phyloP scores from a whole-genome alignment of 64 coral and sea anemone genomes.

The Pocillopora verrucosa region DNA sequence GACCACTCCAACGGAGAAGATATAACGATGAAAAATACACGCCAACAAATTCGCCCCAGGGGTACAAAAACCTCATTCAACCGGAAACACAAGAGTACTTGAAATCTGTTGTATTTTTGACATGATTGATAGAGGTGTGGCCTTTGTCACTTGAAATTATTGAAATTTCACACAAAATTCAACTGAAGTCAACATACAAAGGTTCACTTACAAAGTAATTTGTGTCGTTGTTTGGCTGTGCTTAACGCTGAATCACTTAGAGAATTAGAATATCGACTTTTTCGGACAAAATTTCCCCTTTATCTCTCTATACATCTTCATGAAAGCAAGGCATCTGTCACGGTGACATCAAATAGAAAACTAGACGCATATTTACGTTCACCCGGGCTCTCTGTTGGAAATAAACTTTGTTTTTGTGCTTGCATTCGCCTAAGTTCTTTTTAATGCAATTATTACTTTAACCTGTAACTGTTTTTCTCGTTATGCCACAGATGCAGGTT shows the following conservation, averaged over 20 bases:
- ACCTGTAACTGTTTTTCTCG: too few species aligned
- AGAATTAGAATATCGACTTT: not conserved
- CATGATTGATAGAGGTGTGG: constrained; percentile 66
- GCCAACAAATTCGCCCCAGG: constrained; percentile 33
- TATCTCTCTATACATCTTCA: not conserved
- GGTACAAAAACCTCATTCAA: constrained; percentile 25
- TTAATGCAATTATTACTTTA: too few species aligned
- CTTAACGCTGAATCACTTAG: not conserved
- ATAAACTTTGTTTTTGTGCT: too few species aligned
- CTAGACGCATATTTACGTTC: too few species aligned
- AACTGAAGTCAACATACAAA: constrained; percentile 65
- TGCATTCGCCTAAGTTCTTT: too few species aligned
- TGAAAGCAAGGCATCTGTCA: not conserved
- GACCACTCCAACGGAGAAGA: too few species aligned
- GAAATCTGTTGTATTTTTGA: constrained; percentile 61
- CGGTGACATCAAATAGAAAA: constrained; percentile 18
- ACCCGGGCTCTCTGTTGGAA: too few species aligned
- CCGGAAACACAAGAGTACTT: constrained; percentile 49
- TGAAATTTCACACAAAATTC: constrained; percentile 58
- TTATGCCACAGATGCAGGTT: too few species aligned
- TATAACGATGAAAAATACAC: too few species aligned
- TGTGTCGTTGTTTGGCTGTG: not conserved
- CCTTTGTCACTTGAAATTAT: constrained; percentile 64
- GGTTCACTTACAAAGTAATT: constrained; percentile 7
- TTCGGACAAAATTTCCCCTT: not conserved